phyloP scores from a whole-genome alignment of 2,113 vertebrate species.

The Dryoscopus gambensis region DNA sequence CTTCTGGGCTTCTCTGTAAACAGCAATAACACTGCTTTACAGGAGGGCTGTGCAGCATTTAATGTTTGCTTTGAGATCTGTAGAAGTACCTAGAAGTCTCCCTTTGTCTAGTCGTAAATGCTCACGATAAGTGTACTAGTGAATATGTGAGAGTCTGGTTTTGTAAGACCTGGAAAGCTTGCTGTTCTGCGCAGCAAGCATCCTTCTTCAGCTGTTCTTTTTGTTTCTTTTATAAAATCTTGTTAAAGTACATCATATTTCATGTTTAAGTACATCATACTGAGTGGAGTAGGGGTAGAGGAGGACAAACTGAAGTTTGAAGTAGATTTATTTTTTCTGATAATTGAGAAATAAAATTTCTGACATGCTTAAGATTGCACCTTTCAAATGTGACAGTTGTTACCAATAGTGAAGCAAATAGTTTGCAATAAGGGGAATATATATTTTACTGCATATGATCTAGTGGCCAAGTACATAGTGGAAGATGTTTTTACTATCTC shows the following conservation, averaged over 20 bases:
- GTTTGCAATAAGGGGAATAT: background rate
- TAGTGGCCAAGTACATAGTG: background rate
- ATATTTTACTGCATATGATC: background rate
- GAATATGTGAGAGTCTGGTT: background rate
- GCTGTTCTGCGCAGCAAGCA: background rate
- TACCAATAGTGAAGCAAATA: background rate
- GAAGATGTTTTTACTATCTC: background rate
- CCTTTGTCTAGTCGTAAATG: background rate
- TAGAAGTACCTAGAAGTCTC: background rate
- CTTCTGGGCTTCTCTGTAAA: background rate
- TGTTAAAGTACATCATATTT: background rate
- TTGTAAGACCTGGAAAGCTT: background rate
- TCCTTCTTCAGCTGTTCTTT: background rate
- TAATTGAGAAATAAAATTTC: background rate
- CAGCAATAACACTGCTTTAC: background rate
- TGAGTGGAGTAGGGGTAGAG: background rate
- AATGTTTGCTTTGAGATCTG: background rate
- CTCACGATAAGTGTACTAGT: background rate
- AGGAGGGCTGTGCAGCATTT: fast-evolving
- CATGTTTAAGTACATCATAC: background rate
- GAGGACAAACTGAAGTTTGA: background rate
- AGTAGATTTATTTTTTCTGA: background rate
- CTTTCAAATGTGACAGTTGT: background rate
- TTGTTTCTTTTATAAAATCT: background rate
- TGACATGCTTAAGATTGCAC: background rate